Base-by-base conservation (phyloP, 2,797 vertebrate genomes). In the Moxostoma hubbsi region DNA sequence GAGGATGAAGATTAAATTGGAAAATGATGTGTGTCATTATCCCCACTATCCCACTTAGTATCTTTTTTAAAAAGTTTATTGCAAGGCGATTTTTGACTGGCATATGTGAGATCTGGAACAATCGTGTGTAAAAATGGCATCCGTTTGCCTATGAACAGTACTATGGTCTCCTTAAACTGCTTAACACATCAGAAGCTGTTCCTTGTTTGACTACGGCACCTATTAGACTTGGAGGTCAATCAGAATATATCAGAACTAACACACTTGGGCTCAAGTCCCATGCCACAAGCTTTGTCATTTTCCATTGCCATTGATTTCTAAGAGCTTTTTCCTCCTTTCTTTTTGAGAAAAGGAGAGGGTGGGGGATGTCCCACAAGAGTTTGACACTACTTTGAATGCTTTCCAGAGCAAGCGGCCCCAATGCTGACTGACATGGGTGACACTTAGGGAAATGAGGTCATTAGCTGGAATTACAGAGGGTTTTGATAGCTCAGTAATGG, bases 401-500 rank as follows among this genome's bases (percentile, higher is more conserved):
- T 83, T 78, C 84, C 75, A 81, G 81, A 88, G 85, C 90, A 89
- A 89, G 89, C 86, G 83, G 88, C 86, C 88, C 75, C 16, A 46
- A 83, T 1, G 75, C 66, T 82, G 90, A 90, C 86, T 87, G 84
- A 88, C 88, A 82, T n/a, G 43, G 82, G 88, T 93, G 94, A 94
- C 94, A 94, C 94, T 95, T 96, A 96, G 94, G 96, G 95, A 97
- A 97, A 97, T 97, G 93, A 97, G 95, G 94, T 96, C 92, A 90
- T 97, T 97, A 96, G 94, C 95, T 85, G 91, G 95, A 94, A 95
- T 83, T 92, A 96, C 89, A 91, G 92, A 88, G 9, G 89, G 92
- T 90, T 93, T 5, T 0, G 92, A 96, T 97, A 93, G 95, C 95
- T 95, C 51, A 0, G 94, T 97, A 97, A 97, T 96, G 95, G 96